A percentile compares a stretch with the other conserved stretches of the same genome.
Conservation (phyloP, 2,113 vertebrate species). For the Vombatus ursinus region DNA sequence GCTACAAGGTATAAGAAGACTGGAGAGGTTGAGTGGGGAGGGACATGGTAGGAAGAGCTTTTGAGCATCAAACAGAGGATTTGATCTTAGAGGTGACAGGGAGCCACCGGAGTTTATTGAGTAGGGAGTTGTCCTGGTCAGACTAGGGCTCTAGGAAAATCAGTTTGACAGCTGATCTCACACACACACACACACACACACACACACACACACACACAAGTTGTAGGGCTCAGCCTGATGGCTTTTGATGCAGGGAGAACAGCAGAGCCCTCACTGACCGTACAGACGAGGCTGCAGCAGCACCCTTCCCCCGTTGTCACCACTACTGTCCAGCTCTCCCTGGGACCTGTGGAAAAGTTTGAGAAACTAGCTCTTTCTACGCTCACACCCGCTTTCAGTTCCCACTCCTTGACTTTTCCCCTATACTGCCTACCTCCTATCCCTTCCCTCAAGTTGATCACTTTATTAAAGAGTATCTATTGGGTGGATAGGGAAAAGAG, state of each 20-base stretch:
- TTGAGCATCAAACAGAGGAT: neutral
- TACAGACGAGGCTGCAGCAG: neutral
- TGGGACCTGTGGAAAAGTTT: neutral
- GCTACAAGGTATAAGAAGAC: neutral
- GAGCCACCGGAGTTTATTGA: neutral
- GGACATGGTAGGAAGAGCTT: neutral
- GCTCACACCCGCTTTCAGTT: neutral
- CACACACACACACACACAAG: neutral
- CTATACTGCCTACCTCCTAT: too few relatives aligned
- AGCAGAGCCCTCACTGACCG: neutral
- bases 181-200: neutral
- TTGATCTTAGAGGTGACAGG: too few relatives aligned
- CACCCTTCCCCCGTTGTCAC: neutral
- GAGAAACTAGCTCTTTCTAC: neutral
- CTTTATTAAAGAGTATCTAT: too few relatives aligned
- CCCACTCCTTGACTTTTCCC: too few relatives aligned
- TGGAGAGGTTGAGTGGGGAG: too few relatives aligned
- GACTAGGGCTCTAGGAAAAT: neutral
- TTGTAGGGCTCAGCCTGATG: neutral
- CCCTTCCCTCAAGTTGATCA: too few relatives aligned
- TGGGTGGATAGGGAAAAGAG: too few relatives aligned
- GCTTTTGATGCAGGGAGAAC: neutral
- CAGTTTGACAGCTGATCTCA: neutral
- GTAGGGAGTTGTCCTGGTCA: neutral
- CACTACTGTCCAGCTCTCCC: neutral